Percentiles rank a stretch among this genome's conserved stretches.
phyloP scores from a whole-genome alignment of 2,888 invertebrate species.

The Pseudococcus jackbeardsleyi region DNA sequence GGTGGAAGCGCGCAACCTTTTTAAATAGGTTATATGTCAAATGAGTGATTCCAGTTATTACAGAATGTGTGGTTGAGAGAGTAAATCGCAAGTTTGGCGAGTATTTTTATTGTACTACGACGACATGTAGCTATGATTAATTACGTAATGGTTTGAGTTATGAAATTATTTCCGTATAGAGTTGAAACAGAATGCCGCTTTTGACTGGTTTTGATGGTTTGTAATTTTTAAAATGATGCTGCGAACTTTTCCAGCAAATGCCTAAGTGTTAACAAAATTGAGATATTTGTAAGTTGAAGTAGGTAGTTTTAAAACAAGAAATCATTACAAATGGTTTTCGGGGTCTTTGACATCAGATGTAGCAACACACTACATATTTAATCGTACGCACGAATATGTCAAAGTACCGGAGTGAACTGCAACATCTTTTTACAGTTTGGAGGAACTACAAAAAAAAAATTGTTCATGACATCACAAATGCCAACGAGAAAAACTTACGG shows the following conservation, averaged over 20 bases:
- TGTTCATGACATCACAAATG: too few relatives aligned
- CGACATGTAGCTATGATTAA: slow-evolving; percentile 8
- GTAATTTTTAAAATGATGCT: neutral
- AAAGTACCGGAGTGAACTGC: too few relatives aligned
- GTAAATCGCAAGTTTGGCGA: neutral
- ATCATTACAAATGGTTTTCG: neutral
- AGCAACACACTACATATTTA: too few relatives aligned
- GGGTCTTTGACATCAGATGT: too few relatives aligned
- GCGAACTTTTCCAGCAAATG: neutral
- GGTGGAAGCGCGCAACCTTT: slow-evolving; percentile 20
- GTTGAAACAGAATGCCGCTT: neutral
- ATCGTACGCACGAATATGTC: too few relatives aligned
- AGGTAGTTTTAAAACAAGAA: neutral
- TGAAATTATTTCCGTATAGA: neutral
- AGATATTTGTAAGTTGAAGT: neutral
- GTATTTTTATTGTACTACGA: slow-evolving; percentile 16
- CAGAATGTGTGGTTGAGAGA: slow-evolving; percentile 24
- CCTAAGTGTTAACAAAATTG: neutral
- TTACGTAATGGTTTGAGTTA: slow-evolving; percentile 13
- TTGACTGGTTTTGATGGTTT: neutral
- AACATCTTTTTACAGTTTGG: too few relatives aligned
- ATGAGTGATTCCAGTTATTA: slow-evolving; percentile 37
- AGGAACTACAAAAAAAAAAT: too few relatives aligned
- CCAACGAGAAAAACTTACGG: too few relatives aligned
- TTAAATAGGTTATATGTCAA: slow-evolving; percentile 44